A percentile compares a stretch with the other conserved stretches of the same genome.
Evolutionary conservation across 1,140 invertebrate species (phyloP).

Genomic region (Polypedilum pembai): DNA sequence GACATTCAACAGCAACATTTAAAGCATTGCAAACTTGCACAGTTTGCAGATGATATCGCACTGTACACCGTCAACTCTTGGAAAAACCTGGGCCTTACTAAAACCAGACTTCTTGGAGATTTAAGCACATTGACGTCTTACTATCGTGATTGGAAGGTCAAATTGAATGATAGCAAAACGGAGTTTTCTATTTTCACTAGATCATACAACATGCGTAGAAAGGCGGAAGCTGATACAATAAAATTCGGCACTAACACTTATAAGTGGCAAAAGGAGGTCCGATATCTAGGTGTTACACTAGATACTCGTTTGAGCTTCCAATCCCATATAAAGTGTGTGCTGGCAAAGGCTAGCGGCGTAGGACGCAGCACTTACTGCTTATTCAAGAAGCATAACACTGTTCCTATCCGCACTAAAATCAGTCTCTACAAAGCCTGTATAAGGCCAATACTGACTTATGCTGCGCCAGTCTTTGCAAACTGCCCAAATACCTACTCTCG

Average conservation of each 20-base stretch:
- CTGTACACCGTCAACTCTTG: not conserved
- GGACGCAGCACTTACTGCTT: not conserved
- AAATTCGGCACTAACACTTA: not conserved
- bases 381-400: not conserved
- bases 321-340: not conserved
- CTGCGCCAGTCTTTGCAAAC: no score
- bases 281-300: not conserved
- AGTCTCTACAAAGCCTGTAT: no score
- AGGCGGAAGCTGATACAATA: not conserved
- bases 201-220: conserved; percentile 23
- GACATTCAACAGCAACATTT: conserved; percentile 33
- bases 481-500: no score
- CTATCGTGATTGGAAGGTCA: conserved; percentile 34
- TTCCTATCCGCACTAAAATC: not conserved
- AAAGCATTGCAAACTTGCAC: conserved; percentile 25
- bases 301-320: not conserved
- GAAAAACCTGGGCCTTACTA: not conserved
- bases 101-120: conserved; percentile 14
- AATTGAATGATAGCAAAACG: conserved; percentile 35
- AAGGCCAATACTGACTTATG: no score
- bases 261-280: not conserved
- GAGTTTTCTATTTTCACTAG: conserved; percentile 33
- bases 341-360: not conserved
- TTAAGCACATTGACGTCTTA: conserved; percentile 30
- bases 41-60: conserved; percentile 38